Conservation (phyloP, 2,797 vertebrate genomes). For the Pseudochirops corinnae region DNA sequence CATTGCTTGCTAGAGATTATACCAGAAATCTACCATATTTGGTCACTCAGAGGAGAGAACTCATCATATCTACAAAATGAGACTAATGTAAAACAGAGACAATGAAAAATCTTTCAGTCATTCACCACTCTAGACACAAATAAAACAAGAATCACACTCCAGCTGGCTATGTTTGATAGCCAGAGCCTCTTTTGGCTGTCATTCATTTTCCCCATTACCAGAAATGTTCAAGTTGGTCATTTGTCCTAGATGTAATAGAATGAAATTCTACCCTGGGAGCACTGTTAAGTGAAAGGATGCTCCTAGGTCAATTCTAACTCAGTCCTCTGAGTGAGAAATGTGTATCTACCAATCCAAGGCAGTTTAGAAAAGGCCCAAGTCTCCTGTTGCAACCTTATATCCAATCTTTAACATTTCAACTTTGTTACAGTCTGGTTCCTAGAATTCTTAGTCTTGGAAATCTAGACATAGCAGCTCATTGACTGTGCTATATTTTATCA, state of each 20-base stretch:
- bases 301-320: not conserved
- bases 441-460: not conserved
- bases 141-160: not conserved
- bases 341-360: not conserved
- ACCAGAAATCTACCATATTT: not conserved
- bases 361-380: not conserved
- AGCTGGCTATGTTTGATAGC: not conserved
- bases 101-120: not conserved
- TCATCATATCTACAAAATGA: not conserved
- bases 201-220: not conserved
- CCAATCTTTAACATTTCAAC: not conserved
- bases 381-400: not conserved
- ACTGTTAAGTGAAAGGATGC: not conserved
- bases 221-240: not conserved
- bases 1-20: not conserved
- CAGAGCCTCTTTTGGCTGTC: not conserved
- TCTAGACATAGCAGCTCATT: not conserved
- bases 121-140: not conserved
- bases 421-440: not conserved
- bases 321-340: not conserved
- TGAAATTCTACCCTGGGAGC: not conserved
- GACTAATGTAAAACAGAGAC: not conserved
- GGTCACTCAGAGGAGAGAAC: not conserved
- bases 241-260: not conserved
- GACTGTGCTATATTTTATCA: not conserved